Evolutionary conservation across 2,888 invertebrate genomes (phyloP), one percentile per base, ranked within the genome.

Genomic region (Temnothorax unifasciatus): DNA sequence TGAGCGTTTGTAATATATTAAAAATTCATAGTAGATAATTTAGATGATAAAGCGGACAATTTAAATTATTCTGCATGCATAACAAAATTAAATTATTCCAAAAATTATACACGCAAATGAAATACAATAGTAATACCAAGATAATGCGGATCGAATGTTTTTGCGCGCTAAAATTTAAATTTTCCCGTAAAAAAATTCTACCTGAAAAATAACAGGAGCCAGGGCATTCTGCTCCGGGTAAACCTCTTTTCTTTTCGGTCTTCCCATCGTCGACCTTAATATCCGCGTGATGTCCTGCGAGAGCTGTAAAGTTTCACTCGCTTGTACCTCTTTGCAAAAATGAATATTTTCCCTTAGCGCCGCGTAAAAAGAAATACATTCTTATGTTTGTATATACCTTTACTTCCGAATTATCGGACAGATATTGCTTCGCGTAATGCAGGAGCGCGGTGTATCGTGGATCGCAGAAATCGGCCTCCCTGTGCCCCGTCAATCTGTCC

Each of bases 131-230:
- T 5, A 11, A 64, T 38, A 41, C 6, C 4, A 9, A 64, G 15
- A 38, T 63, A 13, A 13, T n/a, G 18, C 11, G 1, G 11, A 54
- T 54, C 0, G 18, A 34, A 34, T 61, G 15, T 38, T 61, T 11
- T 38, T 25, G 21, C 21, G 1, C 21, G n/a, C 2, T 1, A 1
- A 41, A 64, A 41, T 64, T 41, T 41, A 41, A 21, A 29, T 18
- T 25, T 25, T 15, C 0, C 0, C 15, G 13, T 59, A 29, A 59
- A 59, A 57, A 2, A 8, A 0, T 21, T 29, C 9, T 86, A 94
- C 94, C 87, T 91, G 92, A 75, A 94, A 92, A 64, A 93, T 85
- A 8, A 93, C 93, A 34, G 91, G 93, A 4, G 92, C 92, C 1
- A 94, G 88, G 5, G 88, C 86, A 81, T 82, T 92, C 68, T 92